Conservation (phyloP, 2,113 vertebrate genomes). For the Stomatorhinus ivindoensis region DNA sequence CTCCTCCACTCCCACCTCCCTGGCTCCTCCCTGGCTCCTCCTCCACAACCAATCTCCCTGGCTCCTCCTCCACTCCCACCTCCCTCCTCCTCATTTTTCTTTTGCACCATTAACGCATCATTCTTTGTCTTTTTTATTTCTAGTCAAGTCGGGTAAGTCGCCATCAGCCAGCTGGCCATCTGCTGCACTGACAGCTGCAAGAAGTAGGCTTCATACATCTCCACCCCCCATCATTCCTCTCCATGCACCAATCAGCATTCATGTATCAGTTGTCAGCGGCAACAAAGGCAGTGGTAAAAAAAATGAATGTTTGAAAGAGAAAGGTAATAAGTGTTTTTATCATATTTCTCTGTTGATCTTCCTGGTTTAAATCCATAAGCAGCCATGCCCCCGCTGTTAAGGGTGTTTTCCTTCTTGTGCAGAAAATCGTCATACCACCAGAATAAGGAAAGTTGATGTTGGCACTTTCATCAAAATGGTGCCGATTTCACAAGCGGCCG, state of each 20-base stretch:
- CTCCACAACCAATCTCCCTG: neutral
- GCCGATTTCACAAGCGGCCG: neutral
- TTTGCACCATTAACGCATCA: slow-evolving; percentile 24
- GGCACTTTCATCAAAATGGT: neutral
- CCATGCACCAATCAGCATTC: slow-evolving; percentile 72
- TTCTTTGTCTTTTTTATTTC: slow-evolving; percentile 61
- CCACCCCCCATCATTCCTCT: slow-evolving; percentile 60
- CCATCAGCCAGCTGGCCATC: slow-evolving; percentile 67
- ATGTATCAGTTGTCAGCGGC: slow-evolving; percentile 71
- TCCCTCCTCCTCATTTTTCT: neutral
- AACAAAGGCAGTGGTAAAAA: slow-evolving; percentile 48
- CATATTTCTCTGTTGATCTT: neutral
- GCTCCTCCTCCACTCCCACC: neutral
- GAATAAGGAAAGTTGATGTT: neutral
- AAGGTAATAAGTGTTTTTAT: neutral
- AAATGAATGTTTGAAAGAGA: neutral
- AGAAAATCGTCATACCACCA: neutral
- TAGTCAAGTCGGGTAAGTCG: slow-evolving; percentile 95
- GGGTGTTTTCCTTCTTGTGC: neutral
- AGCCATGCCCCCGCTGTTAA: neutral
- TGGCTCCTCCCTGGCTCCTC: accelerated
- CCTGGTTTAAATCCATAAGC: neutral
- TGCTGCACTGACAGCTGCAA: slow-evolving; percentile 69
- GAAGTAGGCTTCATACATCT: slow-evolving; percentile 72
- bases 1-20: neutral